Percentiles rank a stretch among this genome's conserved stretches.
Conservation (phyloP, 2,113 vertebrate species). For the Ophiodon elongatus region DNA sequence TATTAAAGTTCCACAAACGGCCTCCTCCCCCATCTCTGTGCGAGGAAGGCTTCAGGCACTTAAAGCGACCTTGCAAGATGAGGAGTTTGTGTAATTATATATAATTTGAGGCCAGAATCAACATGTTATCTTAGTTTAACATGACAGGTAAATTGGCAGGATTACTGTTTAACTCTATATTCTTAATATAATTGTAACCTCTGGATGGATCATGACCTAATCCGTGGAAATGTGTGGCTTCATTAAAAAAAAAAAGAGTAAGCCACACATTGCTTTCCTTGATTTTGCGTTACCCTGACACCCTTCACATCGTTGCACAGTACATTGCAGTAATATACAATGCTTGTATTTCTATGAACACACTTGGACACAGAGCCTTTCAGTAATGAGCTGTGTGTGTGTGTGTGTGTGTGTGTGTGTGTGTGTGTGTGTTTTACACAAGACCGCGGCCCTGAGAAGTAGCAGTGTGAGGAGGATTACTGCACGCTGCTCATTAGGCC, state of each 20-base stretch:
- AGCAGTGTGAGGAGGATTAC: conserved; percentile 63
- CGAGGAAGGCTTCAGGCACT: background rate
- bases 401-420: too few species aligned
- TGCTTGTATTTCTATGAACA: background rate
- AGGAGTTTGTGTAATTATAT: background rate
- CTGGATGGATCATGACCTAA: background rate
- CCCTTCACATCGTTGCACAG: background rate
- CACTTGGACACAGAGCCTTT: conserved; percentile 2
- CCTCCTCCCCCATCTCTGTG: background rate
- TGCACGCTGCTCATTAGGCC: conserved; percentile 38
- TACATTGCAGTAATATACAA: background rate
- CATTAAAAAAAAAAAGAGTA: background rate
- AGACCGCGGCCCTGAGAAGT: conserved; percentile 46
- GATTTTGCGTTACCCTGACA: background rate
- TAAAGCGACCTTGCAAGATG: background rate
- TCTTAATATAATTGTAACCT: background rate
- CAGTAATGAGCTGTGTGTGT: conserved; percentile 5
- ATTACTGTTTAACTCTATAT: background rate
- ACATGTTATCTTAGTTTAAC: background rate
- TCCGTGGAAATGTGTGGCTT: background rate
- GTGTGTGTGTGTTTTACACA: too few species aligned
- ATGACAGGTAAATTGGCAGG: background rate
- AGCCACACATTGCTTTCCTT: background rate
- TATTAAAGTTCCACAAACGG: conserved; percentile 32
- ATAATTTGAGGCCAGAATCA: background rate